phyloP scores from a whole-genome alignment of 1,140 invertebrate species.

The Hydropsyche tenuis region DNA sequence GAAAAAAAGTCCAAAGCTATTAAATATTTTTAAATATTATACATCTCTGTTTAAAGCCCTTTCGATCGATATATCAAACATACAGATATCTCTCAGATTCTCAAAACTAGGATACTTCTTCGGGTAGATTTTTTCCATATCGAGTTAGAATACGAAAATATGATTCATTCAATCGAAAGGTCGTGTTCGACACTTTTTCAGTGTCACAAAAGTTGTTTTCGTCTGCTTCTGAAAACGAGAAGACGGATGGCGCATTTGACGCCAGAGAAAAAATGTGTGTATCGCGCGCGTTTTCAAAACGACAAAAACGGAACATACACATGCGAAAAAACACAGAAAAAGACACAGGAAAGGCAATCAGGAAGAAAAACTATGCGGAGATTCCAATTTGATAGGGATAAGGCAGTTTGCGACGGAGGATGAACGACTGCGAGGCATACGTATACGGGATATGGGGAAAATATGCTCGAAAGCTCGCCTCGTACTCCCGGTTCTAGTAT shows the following conservation, averaged over 20 bases:
- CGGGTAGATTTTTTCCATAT: no score
- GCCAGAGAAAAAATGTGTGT: neutral
- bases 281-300: neutral
- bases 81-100: no score
- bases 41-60: no score
- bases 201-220: no score
- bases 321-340: constrained; percentile 1
- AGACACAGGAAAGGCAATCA: constrained; percentile 14
- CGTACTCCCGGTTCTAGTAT: no score
- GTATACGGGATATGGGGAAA: constrained; percentile 1
- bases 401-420: constrained; percentile 8
- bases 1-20: no score
- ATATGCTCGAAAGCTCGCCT: constrained; percentile 15
- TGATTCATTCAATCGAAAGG: no score
- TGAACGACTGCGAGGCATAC: neutral
- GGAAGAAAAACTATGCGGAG: constrained; percentile 33
- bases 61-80: no score
- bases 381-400: constrained; percentile 32
- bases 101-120: no score
- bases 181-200: no score
- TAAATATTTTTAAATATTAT: no score
- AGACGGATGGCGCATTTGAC: constrained; percentile 9
- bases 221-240: neutral
- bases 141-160: no score
- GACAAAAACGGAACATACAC: neutral